A percentile compares a stretch with the other conserved stretches of the same genome.
Evolutionary conservation across 2,888 invertebrate genomes (phyloP).

Genomic region (Incurvaria masculella): DNA sequence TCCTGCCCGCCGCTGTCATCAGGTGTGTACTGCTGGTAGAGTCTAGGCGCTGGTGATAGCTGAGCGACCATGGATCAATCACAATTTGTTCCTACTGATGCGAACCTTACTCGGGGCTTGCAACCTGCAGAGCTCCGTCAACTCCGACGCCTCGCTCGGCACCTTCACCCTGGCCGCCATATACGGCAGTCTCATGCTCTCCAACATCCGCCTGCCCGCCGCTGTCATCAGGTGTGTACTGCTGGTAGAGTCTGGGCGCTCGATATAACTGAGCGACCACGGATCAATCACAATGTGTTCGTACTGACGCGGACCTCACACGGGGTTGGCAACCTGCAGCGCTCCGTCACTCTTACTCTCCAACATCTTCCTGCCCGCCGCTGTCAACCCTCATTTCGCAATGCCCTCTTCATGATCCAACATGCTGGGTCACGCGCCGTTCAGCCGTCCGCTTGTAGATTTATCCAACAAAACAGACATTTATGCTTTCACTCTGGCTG

Average conservation of each 20-base stretch:
- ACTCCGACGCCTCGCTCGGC: slow-evolving; percentile 78
- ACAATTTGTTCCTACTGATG: too few species aligned
- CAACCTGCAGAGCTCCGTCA: slow-evolving; percentile 82
- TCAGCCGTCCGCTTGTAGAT: too few species aligned
- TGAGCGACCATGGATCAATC: too few species aligned
- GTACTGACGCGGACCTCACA: slow-evolving; percentile 85
- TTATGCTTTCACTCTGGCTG: too few species aligned
- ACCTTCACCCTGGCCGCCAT: slow-evolving; percentile 81
- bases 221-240: slow-evolving; percentile 74
- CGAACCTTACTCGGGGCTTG: slow-evolving; percentile 85
- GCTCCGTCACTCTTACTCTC: slow-evolving; percentile 86
- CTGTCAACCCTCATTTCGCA: too few species aligned
- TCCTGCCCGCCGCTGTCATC: slow-evolving; percentile 81
- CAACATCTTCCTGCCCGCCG: slow-evolving; percentile 83
- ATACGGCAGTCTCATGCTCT: slow-evolving; percentile 83
- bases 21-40: slow-evolving; percentile 63
- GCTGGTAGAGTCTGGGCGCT: too few species aligned
- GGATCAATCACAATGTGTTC: slow-evolving; percentile 81
- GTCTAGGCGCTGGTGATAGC: too few species aligned
- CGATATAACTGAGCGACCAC: slow-evolving; percentile 62
- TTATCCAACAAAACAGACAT: too few species aligned
- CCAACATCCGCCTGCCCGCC: slow-evolving; percentile 86
- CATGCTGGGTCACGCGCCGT: too few species aligned
- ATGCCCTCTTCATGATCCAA: too few species aligned
- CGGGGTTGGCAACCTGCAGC: slow-evolving; percentile 79